Evolutionary conservation across 2,888 invertebrate species (phyloP).

Genomic region (Ennomos quercinarius): DNA sequence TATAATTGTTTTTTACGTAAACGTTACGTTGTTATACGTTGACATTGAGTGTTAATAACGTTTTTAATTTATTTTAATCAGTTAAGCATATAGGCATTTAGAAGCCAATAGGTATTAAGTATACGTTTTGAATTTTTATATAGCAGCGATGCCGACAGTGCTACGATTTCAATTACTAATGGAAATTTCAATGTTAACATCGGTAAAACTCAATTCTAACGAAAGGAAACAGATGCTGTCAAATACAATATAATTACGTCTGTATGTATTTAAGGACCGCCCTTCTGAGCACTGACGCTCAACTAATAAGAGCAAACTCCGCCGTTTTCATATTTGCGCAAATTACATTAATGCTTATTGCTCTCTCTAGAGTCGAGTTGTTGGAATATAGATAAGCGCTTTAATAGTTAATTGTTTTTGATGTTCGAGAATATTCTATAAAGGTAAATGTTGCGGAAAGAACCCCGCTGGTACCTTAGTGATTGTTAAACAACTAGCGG

Average conservation of each 20-base stretch:
- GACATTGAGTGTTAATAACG: too few relatives aligned
- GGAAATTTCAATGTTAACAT: slow-evolving; percentile 28
- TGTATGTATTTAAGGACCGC: slow-evolving; percentile 55
- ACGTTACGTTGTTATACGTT: too few relatives aligned
- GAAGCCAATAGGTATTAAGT: too few relatives aligned
- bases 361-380: slow-evolving; percentile 55
- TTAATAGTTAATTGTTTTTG: slow-evolving; percentile 27
- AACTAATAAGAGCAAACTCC: slow-evolving; percentile 74
- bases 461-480: slow-evolving; percentile 10
- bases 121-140: too few relatives aligned
- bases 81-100: too few relatives aligned
- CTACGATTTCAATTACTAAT: slow-evolving; percentile 34
- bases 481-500: slow-evolving; percentile 5
- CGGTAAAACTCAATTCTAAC: slow-evolving; percentile 39
- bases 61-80: too few relatives aligned
- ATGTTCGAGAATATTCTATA: slow-evolving; percentile 22
- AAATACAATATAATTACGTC: slow-evolving; percentile 65
- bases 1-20: too few relatives aligned
- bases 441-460: slow-evolving; percentile 19
- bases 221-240: slow-evolving; percentile 53
- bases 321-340: slow-evolving; percentile 77
- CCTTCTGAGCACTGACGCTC: slow-evolving; percentile 57
- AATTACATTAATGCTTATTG: slow-evolving; percentile 78
- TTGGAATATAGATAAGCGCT: slow-evolving; percentile 52
- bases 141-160: slow-evolving; percentile 9